Percentiles rank a stretch among this genome's conserved stretches.
These are phyloP conservation scores for Columba janthina DNA, from an alignment of 2,113 vertebrate genomes.

Conservation along the genomic window DNA sequence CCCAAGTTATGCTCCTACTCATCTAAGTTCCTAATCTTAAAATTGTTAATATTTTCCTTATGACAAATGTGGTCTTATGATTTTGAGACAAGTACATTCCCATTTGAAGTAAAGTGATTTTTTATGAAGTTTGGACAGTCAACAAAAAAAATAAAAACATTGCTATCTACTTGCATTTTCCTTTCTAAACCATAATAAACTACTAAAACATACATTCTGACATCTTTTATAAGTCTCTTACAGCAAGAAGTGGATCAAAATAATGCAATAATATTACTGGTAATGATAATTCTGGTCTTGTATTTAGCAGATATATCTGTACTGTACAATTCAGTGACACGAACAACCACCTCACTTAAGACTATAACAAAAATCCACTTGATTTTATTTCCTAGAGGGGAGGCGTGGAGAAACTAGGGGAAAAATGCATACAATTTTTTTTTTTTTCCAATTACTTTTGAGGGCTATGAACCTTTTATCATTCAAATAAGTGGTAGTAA, in stretches of 20 bases:
- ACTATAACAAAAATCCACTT: background rate
- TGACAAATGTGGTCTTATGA: background rate
- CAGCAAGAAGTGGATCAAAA: background rate
- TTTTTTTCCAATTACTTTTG: background rate
- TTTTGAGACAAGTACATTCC: background rate
- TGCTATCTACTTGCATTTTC: background rate
- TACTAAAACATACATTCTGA: background rate
- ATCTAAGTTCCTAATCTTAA: background rate
- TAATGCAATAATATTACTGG: background rate
- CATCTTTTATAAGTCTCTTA: background rate
- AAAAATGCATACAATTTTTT: background rate
- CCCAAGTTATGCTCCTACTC: background rate
- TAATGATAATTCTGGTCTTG: background rate
- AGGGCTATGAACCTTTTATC: background rate
- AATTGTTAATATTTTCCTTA: background rate
- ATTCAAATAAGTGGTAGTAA: background rate
- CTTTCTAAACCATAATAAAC: background rate
- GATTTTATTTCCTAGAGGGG: background rate
- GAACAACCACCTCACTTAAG: accelerated
- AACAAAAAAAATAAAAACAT: background rate
- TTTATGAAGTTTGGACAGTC: background rate
- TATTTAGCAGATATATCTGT: background rate
- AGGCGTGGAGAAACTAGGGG: background rate
- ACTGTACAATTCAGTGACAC: background rate
- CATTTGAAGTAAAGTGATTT: background rate